Evolutionary conservation across 2,888 invertebrate genomes (phyloP), one percentile per base, ranked within the genome.

Genomic region (Megamerina dolium): DNA sequence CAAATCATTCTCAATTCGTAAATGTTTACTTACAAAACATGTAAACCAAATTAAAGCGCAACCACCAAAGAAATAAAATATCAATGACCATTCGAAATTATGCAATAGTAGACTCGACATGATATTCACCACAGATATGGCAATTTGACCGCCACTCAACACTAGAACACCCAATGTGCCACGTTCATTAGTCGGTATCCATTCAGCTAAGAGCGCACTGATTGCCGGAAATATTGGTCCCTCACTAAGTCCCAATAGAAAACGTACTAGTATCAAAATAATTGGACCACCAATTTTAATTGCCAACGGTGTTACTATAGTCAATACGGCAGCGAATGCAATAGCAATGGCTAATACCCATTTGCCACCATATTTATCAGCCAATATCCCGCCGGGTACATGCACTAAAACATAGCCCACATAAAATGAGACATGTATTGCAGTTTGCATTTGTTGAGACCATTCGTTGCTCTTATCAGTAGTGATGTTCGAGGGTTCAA

Each of bases 151-250:
- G 1, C 87, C 87, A 3, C 87, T 83, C 54, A 85, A 86, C 1
- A 86, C 83, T 12, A 88, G 61, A 0, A 86, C 80, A 1, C 85
- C 85, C 63, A 88, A 77, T 35, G 80, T 77, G 1, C 83, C 83
- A 37, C 87, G 73, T 60, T 88, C 87, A 1, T 77, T 77, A 1
- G 81, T 69, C 0, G 87, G 87, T 0, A 85, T 82, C 88, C 89
- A 89, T 51, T 82, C 76, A 0, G 87, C 82, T 12, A 88, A 64
- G 68, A 89, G 73, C 0, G 82, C 80, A 54, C 84, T 86, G 52
- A 93, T 73, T 0, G 91, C 87, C 4, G 86, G 88, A 63, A 82
- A 87, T 0, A 85, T 82, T 1, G 84, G 81, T n/a, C 87, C 87
- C 76, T 90, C 87, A 38, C 86, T 86, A 1, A 86, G 72, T 18